phyloP scores from a whole-genome alignment of 2,797 vertebrate genomes.

The Betta splendens region DNA sequence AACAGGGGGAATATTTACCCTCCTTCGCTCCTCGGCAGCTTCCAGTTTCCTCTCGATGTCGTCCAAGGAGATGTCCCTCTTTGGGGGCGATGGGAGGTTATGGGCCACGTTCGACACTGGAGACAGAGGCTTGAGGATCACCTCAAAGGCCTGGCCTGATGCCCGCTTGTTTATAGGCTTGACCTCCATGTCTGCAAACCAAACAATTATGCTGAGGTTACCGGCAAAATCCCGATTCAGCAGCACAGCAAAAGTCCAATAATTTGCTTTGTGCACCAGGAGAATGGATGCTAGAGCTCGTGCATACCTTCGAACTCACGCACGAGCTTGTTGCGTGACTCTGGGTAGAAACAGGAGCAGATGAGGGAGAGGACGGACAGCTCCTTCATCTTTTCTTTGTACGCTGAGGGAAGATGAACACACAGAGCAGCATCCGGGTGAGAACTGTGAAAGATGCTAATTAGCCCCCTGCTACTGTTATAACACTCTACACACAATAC shows the following conservation, averaged over 20 bases:
- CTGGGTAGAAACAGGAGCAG: constrained; percentile 98
- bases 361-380: constrained; percentile 95
- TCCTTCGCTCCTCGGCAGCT: constrained; percentile 95
- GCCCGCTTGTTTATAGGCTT: constrained; percentile 95
- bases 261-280: constrained; percentile 1
- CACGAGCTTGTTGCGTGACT: constrained; percentile 90
- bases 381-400: constrained; percentile 99
- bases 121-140: constrained; percentile 94
- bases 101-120: constrained; percentile 90
- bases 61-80: constrained; percentile 94
- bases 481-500: background rate
- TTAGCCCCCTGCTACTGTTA: background rate
- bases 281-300: constrained; percentile 23
- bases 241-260: constrained; percentile 1
- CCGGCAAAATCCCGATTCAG: constrained; percentile 21
- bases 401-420: constrained; percentile 83
- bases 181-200: constrained; percentile 92
- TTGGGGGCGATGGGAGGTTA: constrained; percentile 86
- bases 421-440: constrained; percentile 11
- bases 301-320: constrained; percentile 91
- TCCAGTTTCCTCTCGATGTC: constrained; percentile 97
- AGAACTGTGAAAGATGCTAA: no score
- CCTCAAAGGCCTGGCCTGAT: constrained; percentile 97
- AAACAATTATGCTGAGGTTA: constrained; percentile 21
- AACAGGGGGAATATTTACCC: constrained; percentile 74